These are phyloP conservation scores for Balaenoptera acutorostrata DNA, from an alignment of 2,113 vertebrate genomes.

Conservation along the genomic window DNA sequence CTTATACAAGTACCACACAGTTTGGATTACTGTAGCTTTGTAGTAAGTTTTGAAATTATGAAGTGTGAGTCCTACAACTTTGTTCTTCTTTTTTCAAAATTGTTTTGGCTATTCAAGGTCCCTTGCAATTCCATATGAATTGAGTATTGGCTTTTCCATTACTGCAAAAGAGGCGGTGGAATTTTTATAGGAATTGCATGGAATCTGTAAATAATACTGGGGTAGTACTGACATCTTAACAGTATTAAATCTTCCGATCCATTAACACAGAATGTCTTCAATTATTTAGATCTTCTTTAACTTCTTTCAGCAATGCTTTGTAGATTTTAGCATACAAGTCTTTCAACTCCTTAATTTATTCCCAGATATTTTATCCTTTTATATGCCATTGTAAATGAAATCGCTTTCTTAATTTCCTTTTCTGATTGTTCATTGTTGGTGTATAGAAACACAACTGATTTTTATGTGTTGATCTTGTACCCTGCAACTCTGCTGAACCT, in stretches of 20 bases:
- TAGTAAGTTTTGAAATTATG: not conserved
- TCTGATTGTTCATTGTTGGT: not conserved
- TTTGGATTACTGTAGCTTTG: not conserved
- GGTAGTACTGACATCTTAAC: not conserved
- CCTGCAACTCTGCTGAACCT: not conserved
- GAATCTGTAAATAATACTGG: not conserved
- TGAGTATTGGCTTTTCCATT: not conserved
- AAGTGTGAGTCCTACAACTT: not conserved
- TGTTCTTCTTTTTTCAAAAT: not conserved
- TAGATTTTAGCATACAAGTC: not conserved
- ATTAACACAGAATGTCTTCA: not conserved
- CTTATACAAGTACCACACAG: not conserved
- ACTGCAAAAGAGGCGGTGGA: not conserved
- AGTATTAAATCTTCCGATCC: not conserved
- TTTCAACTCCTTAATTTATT: slow-evolving; percentile 9
- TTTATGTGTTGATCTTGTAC: not conserved
- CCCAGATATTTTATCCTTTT: not conserved
- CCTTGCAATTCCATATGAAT: not conserved
- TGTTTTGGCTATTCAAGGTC: not conserved
- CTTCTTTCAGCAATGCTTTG: not conserved
- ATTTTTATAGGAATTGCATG: not conserved
- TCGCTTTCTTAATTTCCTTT: not conserved
- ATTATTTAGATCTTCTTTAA: not conserved
- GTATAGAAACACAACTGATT: not conserved
- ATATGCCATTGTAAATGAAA: not conserved